These are phyloP conservation scores for Protobothrops flavoviridis DNA, from an alignment of 2,113 vertebrate genomes.

Conservation along the genomic window DNA sequence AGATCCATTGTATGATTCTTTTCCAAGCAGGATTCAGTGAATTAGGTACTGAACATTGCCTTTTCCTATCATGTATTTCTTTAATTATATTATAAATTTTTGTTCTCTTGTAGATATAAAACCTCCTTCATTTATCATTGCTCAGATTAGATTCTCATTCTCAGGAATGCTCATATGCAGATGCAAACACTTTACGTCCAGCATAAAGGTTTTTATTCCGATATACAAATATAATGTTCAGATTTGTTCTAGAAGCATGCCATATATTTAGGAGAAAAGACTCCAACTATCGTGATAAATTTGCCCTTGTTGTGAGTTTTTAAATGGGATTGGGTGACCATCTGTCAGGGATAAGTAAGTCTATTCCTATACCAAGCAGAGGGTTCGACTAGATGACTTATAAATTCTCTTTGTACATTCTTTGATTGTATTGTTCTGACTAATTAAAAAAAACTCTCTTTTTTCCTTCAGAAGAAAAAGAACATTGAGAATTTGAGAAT, in stretches of 20 bases:
- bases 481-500: constrained; percentile 12
- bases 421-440: neutral
- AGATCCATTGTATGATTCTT: neutral
- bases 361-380: neutral
- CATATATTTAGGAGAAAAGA: neutral
- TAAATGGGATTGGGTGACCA: neutral
- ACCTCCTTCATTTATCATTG: neutral
- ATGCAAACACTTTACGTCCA: neutral
- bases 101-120: neutral
- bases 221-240: neutral
- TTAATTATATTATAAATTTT: neutral
- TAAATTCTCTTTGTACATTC: neutral
- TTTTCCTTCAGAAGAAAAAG: neutral
- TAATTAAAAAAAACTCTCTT: neutral
- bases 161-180: neutral
- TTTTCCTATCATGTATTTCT: neutral
- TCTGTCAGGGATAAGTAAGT: neutral
- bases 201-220: neutral
- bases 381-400: neutral
- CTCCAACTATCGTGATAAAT: neutral
- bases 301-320: neutral
- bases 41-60: neutral
- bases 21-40: neutral
- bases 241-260: neutral
- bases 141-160: neutral